Base-by-base conservation (phyloP, 2,888 invertebrate species). In the Synergus japonicus region DNA sequence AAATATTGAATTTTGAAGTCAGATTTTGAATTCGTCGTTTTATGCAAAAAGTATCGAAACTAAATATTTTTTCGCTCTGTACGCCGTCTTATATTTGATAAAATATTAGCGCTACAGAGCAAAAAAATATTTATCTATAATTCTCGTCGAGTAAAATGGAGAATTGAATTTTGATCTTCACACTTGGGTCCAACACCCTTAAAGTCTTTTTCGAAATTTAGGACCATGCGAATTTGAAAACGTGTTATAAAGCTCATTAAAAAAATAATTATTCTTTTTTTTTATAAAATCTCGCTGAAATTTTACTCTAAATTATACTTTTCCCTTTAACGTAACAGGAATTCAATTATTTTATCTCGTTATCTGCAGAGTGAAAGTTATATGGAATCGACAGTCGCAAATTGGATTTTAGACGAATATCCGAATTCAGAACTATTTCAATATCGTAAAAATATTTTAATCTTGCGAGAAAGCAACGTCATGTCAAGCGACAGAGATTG, bases 381-480 rank as follows among this genome's bases (percentile, higher is more conserved):
- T 12, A 5, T 10, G n/a, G 5, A 46, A 54, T 54, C n/a, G 54
- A 73, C 73, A 73, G 54, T 37, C 22, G 18, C 49, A 46, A 73
- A 37, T 73, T 29, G 37, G 37, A 37, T 54, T 54, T 54, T 37
- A 9, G 12, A 29, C 18, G 10, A 18, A 18, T 44, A 44, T 44
- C 12, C 22, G 67, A 43, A 67, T 22, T 44, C 49, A 54, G 29
- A 73, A 54, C 73, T 54, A 73, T 73, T 73, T 73, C 37, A 73
- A 73, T 73, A 54, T 73, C 9, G n/a, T 0, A n/a, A 69, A 73
- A 73, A 73, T 73, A 73, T 73, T 73, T 73, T 54, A 73, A 73
- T 73, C 73, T 73, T 29, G 29, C 9, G 49, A 49, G 9, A 15
- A 54, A 44, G 73, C 37, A 37, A 54, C n/a, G 73, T 73, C 73